Percentiles rank a stretch among this genome's conserved stretches.
These are phyloP conservation scores for Drosophila acutilabella DNA, from an alignment of 2,888 invertebrate genomes.

Conservation along the genomic window DNA sequence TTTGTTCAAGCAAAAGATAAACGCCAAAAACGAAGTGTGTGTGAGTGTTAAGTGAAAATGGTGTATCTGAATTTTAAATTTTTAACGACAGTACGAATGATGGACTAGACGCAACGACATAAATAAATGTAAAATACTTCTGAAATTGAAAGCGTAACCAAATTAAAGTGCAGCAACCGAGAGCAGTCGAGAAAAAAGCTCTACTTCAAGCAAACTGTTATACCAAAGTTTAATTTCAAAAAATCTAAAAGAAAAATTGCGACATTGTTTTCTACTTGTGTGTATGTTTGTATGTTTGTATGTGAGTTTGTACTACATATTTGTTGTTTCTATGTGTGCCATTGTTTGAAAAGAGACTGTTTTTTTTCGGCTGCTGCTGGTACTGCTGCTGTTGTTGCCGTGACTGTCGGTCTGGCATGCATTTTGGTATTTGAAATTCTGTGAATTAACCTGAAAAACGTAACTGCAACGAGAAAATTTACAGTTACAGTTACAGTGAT, in stretches of 20 bases:
- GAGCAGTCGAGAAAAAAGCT: constrained; percentile 33
- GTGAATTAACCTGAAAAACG: constrained; percentile 71
- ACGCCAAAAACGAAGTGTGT: constrained; percentile 50
- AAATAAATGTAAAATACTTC: constrained; percentile 21
- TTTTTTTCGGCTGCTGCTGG: constrained; percentile 38
- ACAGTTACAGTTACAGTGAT: constrained; percentile 71
- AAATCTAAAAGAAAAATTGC: constrained; percentile 75
- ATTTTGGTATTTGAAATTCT: constrained; percentile 69
- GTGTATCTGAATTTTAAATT: constrained; percentile 15
- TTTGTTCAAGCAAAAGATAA: constrained; percentile 24
- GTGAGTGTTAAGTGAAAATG: constrained; percentile 41
- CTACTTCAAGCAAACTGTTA: constrained; percentile 59
- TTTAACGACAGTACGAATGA: constrained; percentile 51
- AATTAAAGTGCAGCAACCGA: constrained; percentile 39
- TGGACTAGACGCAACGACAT: constrained; percentile 16
- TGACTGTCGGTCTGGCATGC: constrained; percentile 46
- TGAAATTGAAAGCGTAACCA: constrained; percentile 45
- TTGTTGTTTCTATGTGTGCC: constrained; percentile 6
- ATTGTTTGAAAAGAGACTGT: constrained; percentile 57
- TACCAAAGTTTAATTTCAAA: constrained; percentile 58
- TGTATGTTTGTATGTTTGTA: constrained; percentile 7
- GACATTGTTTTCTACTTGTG: constrained; percentile 51
- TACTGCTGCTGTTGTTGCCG: constrained; percentile 32
- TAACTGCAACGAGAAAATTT: constrained; percentile 64
- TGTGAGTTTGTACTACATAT: constrained; percentile 1